Percentiles rank a stretch among this genome's conserved stretches.
phyloP scores from a whole-genome alignment of 2,113 vertebrate species.

The Megaptera novaeangliae region DNA sequence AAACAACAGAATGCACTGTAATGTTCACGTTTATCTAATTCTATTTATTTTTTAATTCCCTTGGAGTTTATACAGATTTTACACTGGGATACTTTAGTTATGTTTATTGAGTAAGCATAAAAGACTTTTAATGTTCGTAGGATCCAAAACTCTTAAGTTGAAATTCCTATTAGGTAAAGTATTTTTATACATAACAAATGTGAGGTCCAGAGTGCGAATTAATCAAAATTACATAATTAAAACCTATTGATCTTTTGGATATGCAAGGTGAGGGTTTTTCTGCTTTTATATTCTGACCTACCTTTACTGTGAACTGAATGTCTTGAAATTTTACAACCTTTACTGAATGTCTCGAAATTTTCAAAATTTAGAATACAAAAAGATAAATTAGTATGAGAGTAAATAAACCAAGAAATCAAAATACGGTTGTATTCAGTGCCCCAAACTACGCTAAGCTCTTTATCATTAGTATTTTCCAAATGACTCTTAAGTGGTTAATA shows the following conservation, averaged over 20 bases:
- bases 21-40: neutral
- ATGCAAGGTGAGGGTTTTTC: neutral
- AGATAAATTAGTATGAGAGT: neutral
- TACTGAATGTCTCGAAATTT: neutral
- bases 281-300: neutral
- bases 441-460: neutral
- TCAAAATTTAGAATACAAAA: neutral
- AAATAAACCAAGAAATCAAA: neutral
- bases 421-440: neutral
- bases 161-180: neutral
- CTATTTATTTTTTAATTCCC: neutral
- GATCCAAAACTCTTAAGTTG: neutral
- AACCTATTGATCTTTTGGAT: neutral
- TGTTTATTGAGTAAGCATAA: neutral
- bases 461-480: neutral
- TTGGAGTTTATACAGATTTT: neutral
- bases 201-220: neutral
- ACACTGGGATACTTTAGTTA: neutral
- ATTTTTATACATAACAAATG: neutral
- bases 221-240: neutral
- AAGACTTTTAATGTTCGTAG: neutral
- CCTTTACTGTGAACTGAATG: neutral
- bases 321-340: neutral
- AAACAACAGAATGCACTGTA: neutral
- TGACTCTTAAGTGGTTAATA: neutral